These are phyloP conservation scores for Drosophila mayaguana DNA, from an alignment of 2,888 invertebrate species.

Conservation along the genomic window DNA sequence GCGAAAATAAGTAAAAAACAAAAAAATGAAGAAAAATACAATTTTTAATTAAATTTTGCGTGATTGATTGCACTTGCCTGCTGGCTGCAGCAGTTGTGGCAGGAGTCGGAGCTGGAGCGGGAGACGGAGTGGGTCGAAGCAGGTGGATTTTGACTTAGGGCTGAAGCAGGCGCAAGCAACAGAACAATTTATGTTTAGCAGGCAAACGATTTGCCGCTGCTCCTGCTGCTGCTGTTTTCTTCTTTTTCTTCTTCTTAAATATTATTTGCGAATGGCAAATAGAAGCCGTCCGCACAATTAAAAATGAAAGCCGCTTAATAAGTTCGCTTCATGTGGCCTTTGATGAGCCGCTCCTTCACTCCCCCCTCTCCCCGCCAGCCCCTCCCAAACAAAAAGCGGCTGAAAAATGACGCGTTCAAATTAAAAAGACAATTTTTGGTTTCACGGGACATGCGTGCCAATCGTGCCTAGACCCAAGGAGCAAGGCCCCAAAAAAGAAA, in stretches of 20 bases:
- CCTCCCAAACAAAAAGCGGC: neutral
- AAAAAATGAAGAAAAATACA: neutral
- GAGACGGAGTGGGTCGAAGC: neutral
- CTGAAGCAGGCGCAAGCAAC: constrained; percentile 20
- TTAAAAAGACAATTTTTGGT: constrained; percentile 75
- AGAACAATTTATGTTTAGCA: constrained; percentile 47
- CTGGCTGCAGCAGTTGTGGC: constrained; percentile 3
- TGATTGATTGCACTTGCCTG: constrained; percentile 74
- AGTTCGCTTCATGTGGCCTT: constrained; percentile 62
- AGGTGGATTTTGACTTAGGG: neutral
- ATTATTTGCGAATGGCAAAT: constrained; percentile 58
- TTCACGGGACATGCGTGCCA: constrained; percentile 74
- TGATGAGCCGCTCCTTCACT: constrained; percentile 46
- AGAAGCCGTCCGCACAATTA: constrained; percentile 68
- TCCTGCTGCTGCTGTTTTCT: neutral
- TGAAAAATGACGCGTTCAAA: constrained; percentile 55
- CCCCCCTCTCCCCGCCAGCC: too few relatives aligned
- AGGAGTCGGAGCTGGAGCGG: neutral
- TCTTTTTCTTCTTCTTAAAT: constrained; percentile 22
- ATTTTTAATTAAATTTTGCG: constrained; percentile 73
- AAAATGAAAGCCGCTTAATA: constrained; percentile 75
- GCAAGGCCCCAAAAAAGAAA: neutral
- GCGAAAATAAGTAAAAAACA: neutral
- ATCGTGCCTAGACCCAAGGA: constrained; percentile 41
- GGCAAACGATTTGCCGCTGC: constrained; percentile 44